Evolutionary conservation across 2,888 invertebrate genomes (phyloP).

Genomic region (Serrognathus titanus): DNA sequence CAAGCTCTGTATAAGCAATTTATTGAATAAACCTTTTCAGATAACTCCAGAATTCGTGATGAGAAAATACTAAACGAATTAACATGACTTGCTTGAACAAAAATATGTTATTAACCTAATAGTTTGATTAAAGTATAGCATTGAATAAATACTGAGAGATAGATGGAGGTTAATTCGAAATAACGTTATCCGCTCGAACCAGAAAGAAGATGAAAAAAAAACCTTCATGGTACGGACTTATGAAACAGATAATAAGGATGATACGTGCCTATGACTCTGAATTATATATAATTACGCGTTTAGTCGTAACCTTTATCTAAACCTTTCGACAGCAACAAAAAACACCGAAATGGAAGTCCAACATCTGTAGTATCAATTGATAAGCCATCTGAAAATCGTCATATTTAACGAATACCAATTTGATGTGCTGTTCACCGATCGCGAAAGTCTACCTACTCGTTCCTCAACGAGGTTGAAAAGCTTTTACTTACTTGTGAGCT

Average conservation of each 20-base stretch:
- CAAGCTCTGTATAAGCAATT: no score
- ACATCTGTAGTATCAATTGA: slow-evolving; percentile 13
- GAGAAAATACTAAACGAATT: no score
- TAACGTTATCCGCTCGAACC: background rate
- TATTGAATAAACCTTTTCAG: no score
- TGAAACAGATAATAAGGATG: slow-evolving; percentile 16
- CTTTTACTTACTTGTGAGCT: slow-evolving; percentile 22
- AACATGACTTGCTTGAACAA: no score
- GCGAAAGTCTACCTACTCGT: background rate
- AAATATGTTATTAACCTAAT: background rate
- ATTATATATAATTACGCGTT: slow-evolving; percentile 27
- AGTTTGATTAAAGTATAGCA: background rate
- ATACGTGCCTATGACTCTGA: slow-evolving; percentile 14
- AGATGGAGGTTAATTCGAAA: background rate
- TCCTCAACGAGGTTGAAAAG: background rate
- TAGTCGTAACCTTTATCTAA: slow-evolving; percentile 24
- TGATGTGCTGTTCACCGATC: slow-evolving; percentile 5
- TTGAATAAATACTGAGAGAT: background rate
- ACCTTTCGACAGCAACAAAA: slow-evolving; percentile 12
- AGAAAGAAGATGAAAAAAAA: slow-evolving; percentile 1
- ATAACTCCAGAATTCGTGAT: no score
- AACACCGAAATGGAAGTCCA: slow-evolving; percentile 7
- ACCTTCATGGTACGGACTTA: slow-evolving; percentile 12
- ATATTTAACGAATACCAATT: slow-evolving; percentile 11
- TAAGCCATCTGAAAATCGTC: slow-evolving; percentile 14